These are phyloP conservation scores for Gasterosteus nipponicus DNA, from an alignment of 2,113 vertebrate genomes.

Conservation along the genomic window DNA sequence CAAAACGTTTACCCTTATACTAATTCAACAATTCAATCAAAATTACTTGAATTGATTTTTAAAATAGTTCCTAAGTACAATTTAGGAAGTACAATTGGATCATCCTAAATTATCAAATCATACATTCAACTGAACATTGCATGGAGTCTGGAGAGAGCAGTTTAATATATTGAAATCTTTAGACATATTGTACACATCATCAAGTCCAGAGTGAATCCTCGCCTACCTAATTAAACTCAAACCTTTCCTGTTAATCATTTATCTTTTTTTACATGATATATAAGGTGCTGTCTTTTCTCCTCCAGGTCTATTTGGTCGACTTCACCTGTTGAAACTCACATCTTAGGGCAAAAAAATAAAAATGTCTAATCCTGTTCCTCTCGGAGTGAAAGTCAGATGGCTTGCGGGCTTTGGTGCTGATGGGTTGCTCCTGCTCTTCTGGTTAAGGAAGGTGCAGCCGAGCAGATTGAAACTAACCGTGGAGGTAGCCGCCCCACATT, in stretches of 20 bases:
- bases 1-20: neutral
- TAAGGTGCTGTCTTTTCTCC: neutral
- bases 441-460: slow-evolving; percentile 17
- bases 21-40: neutral
- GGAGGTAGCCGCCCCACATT: slow-evolving; percentile 7
- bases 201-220: neutral
- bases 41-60: slow-evolving; percentile 5
- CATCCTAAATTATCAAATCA: neutral
- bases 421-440: slow-evolving; percentile 9
- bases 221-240: neutral
- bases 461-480: slow-evolving; percentile 18
- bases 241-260: neutral
- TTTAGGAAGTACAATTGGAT: too few relatives aligned
- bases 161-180: neutral
- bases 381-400: slow-evolving; percentile 4
- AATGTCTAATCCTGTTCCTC: slow-evolving; percentile 24
- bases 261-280: neutral
- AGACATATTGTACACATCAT: neutral
- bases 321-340: slow-evolving; percentile 26
- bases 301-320: slow-evolving; percentile 24
- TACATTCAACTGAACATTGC: slow-evolving; percentile 11
- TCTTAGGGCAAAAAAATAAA: slow-evolving; percentile 27
- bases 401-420: slow-evolving; percentile 7
- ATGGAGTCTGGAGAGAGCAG: too few relatives aligned
- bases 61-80: neutral